phyloP scores from a whole-genome alignment of 2,113 vertebrate genomes.

The Thamnophis sirtalis region DNA sequence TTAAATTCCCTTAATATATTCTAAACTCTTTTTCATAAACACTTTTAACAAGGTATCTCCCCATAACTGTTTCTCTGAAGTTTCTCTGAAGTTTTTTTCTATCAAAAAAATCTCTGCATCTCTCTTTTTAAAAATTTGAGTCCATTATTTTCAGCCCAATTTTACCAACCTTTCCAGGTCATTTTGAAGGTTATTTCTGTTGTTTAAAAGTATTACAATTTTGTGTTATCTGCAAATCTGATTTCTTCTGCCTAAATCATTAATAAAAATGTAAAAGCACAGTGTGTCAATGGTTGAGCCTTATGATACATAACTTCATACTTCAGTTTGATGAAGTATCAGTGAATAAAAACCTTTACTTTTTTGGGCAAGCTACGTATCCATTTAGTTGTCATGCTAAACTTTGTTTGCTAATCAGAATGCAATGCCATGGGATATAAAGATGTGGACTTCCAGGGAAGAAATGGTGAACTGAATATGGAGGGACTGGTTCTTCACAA shows the following conservation, averaged over 20 bases:
- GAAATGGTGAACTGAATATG: not conserved
- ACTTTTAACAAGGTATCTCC: not conserved
- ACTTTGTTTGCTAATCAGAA: not conserved
- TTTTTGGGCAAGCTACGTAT: not conserved
- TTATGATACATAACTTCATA: not conserved
- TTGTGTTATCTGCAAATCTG: not conserved
- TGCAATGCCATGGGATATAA: not conserved
- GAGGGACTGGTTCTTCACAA: not conserved
- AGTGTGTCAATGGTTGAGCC: not conserved
- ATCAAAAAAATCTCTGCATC: not conserved
- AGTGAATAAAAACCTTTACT: not conserved
- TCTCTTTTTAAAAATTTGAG: not conserved
- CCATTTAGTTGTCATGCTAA: not conserved
- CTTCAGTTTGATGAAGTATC: not conserved
- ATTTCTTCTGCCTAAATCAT: not conserved
- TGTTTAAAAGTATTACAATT: not conserved
- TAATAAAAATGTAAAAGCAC: not conserved
- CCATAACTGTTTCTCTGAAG: not conserved
- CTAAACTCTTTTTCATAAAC: not conserved
- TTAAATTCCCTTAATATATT: not conserved
- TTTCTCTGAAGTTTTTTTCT: not conserved
- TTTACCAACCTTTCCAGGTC: not conserved
- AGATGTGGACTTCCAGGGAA: not conserved
- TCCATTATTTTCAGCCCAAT: not conserved
- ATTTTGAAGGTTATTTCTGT: not conserved